These are phyloP conservation scores for Trididemnum miniatum DNA, from an alignment of 23 tunicate species.

Conservation along the genomic window DNA sequence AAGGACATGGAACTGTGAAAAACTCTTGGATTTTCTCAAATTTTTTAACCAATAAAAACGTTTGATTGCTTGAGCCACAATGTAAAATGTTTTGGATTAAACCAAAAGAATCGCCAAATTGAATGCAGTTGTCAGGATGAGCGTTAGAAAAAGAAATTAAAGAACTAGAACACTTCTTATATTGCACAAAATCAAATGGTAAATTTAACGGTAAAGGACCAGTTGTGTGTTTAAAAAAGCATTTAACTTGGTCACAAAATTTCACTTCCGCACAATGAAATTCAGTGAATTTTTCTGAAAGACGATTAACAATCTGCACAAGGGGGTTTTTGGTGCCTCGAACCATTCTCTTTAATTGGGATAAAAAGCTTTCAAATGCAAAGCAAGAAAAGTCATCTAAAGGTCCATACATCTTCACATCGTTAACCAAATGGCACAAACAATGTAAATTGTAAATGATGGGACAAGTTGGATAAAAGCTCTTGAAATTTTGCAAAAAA, in stretches of 20 bases:
- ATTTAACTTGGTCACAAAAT: not conserved
- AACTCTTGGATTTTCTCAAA: not conserved
- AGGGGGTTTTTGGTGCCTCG: not conserved
- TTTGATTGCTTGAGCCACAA: not conserved
- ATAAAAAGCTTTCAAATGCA: not conserved
- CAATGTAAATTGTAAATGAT: not conserved
- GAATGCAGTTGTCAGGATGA: not conserved
- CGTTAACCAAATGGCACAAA: not conserved
- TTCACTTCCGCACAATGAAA: too few species aligned
- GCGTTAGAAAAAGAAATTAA: not conserved
- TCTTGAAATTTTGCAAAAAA: not conserved
- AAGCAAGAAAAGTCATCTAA: constrained; percentile 2
- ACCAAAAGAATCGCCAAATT: not conserved
- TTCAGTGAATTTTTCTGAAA: not conserved
- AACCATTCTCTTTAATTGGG: not conserved
- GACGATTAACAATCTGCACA: not conserved
- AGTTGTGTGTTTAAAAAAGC: too few species aligned
- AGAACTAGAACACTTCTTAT: too few species aligned
- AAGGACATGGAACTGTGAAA: not conserved
- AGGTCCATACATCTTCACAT: not conserved
- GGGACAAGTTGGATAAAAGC: not conserved
- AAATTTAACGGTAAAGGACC: too few species aligned
- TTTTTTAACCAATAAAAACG: not conserved
- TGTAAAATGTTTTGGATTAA: not conserved
- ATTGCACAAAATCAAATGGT: not conserved